Conservation (phyloP, 2,888 invertebrate species). For the Caenorhabditis auriculariae region DNA sequence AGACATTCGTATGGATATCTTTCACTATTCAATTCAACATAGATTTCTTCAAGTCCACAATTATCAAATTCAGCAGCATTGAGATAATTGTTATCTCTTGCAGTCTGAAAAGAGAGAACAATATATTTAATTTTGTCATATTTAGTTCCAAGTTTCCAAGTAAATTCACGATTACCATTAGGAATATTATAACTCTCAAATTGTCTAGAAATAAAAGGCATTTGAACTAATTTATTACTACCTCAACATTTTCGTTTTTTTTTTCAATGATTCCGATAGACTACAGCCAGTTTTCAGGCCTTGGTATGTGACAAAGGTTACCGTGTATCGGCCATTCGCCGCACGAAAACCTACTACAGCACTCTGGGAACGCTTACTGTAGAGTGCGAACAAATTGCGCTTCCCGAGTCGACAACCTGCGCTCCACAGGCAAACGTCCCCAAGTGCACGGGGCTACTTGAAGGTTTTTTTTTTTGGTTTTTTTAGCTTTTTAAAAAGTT, state of each 20-base stretch:
- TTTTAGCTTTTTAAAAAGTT: not conserved
- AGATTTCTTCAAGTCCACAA: too few relatives aligned
- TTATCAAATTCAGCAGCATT: too few relatives aligned
- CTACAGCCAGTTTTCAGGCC: too few relatives aligned
- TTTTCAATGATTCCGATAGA: too few relatives aligned
- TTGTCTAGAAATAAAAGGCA: too few relatives aligned
- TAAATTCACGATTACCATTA: too few relatives aligned
- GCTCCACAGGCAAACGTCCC: slow-evolving; percentile 43
- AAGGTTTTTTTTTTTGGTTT: slow-evolving; percentile 12
- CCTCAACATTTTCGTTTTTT: too few relatives aligned
- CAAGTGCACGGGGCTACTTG: slow-evolving; percentile 34
- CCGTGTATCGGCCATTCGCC: slow-evolving; percentile 37
- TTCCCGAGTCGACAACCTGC: slow-evolving; percentile 34
- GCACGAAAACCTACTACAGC: slow-evolving; percentile 38
- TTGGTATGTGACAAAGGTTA: slow-evolving; percentile 44
- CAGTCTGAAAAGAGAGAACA: slow-evolving; percentile 36
- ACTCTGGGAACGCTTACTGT: slow-evolving; percentile 37
- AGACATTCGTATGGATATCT: too few relatives aligned
- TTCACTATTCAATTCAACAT: too few relatives aligned
- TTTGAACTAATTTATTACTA: too few relatives aligned
- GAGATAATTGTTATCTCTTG: slow-evolving; percentile 37
- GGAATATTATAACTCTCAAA: too few relatives aligned
- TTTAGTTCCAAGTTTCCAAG: too few relatives aligned
- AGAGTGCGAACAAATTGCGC: slow-evolving; percentile 45
- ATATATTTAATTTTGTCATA: slow-evolving; percentile 41